Base-by-base conservation (phyloP, 1,140 invertebrate species). In the Eupristina koningsbergeri region DNA sequence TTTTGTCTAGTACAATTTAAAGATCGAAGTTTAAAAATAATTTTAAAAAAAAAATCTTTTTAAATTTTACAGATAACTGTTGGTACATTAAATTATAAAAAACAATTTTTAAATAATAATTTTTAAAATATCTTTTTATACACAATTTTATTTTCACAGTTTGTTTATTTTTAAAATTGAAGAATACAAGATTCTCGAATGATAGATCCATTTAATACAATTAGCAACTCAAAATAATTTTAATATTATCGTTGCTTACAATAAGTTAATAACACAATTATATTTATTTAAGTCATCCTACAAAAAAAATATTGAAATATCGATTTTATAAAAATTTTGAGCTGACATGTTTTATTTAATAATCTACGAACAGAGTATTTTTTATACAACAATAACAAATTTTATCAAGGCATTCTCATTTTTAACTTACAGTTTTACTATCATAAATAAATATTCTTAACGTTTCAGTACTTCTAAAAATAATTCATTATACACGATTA, bases 321-420 rank as follows among this genome's bases (percentile, higher is more conserved):
- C n/a, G n/a, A n/a, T n/a, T n/a, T n/a, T n/a, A n/a, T n/a, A n/a
- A n/a, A n/a, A n/a, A n/a, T n/a, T 41, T 11, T 26, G 36, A 41
- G 36, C 6, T 9, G 36, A 71, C 41, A 3, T 58, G 17, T 50
- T 36, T 76, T 5, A 36, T n/a, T 15, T 34, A 53, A 6, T 61
- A 76, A 58, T 61, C 74, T 58, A 31, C 0, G 29, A 76, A 9
- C 34, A 76, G 26, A 76, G 50, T 53, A 19, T 50, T 45, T 61
- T 58, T 61, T n/a, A 29, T 50, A 76, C 50, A 71, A 71, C 31
- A 80, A 71, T 80, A 34, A 71, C 58, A 80, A 80, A 80, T 15
- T 71, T 80, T 80, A 80, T 80, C 64, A 80, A 80, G 73, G 73
- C 73, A 75, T 50, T 75, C 41, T 75, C 34, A n/a, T 50, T 53